Evolutionary conservation across 37 sponge, comb jelly and placozoan species (phyloP), one percentile per base, ranked within the genome.

Genomic region (Geodia barretti): DNA sequence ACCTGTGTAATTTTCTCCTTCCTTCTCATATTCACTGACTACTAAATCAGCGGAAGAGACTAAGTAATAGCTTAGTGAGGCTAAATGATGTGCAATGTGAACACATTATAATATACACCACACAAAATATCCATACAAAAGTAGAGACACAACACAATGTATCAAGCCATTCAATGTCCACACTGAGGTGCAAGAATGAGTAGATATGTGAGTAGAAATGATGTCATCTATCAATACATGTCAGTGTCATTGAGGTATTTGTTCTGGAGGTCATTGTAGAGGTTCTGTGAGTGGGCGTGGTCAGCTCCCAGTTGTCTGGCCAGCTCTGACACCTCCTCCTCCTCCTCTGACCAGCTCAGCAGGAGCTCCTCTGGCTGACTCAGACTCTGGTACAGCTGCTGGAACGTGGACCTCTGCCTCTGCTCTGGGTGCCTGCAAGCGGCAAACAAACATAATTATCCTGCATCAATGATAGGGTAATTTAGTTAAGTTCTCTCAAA

Each of bases 311-410:
- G 37, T 9, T 38, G 40, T 9, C 24, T 33, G 24, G 40, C 38
- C 72, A 33, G 9, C 4, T 17, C 7, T 8, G 72, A 23, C 31
- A 17, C 72, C 17, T 4, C 11, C 5, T 8, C 11, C 4, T 71
- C 72, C 11, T 71, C 36, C 35, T n/a, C 32, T 21, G 38, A 38
- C 72, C 72, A 71, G 38, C 35, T 31, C 38, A 71, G 72, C n/a
- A 71, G 72, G n/a, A 21, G 11, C 4, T 37, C 41, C 31, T 71
- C 72, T 33, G 72, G 40, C 4, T 30, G 31, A 7, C 40, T 20
- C 30, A 74, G 58, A 41, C 43, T 42, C 31, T 74, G 58, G 4
- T 24, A 4, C 7, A 74, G 39, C 7, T 47, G 14, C 11, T 14
- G 7, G 75, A 74, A 74, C 24, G 54, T 30, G 4, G 19, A 25